Base-by-base conservation (phyloP, 2,113 vertebrate species). In the Melanocharis versteri region DNA sequence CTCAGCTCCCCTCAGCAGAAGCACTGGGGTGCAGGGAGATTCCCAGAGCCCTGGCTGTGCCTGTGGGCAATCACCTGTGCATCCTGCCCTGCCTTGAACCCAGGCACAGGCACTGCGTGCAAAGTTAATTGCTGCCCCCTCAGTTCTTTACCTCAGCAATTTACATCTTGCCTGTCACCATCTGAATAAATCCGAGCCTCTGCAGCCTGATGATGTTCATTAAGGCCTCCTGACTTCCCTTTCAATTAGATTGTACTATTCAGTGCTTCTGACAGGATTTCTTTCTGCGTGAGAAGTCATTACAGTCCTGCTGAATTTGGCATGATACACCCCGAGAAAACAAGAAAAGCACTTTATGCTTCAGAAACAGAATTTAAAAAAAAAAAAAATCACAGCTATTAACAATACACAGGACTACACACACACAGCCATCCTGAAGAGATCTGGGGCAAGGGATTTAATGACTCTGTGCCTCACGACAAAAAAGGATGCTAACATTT, bases 151-250 rank as follows among this genome's bases (percentile, higher is more conserved):
- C 30, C 57, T 83, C 85, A 80, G 40, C 61, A 85, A 35, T 95
- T 96, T 69, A 24, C 62, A 54, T 96, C 75, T 85, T 61, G 53
- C 71, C 77, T 64, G 44, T 42, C 73, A 54, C 45, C 70, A 4
- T 48, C 21, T 11, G 7, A 71, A 51, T 13, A 89, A 89, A 78
- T 83, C 89, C 91, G 62, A 94, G 50, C 23, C 45, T 77, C 62
- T 93, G 77, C 51, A 87, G 73, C 48, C 30, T 64, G 31, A 3
- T 66, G 81, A 69, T 62, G 57, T 90, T 93, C 71, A 47, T 91
- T 90, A 96, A 56, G 78, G 66, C 75, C 84, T 88, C 58, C 78
- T 87, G 87, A 50, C 61, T 95, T 91, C 51, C 44, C 44, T 54
- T 92, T 51, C 73, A 76, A 33, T 76, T 40, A 65, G n/a, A 33